Percentiles rank a stretch among this genome's conserved stretches.
Conservation (phyloP, 2,113 vertebrate species). For the Gila orcuttii region DNA sequence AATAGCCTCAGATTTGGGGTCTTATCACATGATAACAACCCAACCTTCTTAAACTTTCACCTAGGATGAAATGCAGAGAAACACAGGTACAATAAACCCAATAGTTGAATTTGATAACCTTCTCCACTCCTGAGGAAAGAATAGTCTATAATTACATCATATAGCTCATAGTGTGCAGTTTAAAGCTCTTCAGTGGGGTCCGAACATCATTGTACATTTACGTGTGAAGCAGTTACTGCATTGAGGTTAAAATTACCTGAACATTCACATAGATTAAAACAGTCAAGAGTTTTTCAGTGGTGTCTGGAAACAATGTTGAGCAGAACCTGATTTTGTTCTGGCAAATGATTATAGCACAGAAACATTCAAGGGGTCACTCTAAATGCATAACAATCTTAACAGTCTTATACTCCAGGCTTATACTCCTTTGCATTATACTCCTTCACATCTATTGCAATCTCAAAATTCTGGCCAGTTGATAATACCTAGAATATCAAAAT, state of each 20-base stretch:
- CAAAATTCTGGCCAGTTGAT: too few species aligned
- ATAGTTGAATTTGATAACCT: conserved; percentile 16
- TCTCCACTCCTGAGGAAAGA: background rate
- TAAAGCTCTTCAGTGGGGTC: conserved; percentile 9
- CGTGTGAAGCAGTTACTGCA: background rate
- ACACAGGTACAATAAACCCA: background rate
- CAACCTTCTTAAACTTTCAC: conserved; percentile 4
- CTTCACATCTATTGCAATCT: too few species aligned
- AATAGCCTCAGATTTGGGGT: background rate
- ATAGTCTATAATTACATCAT: conserved; percentile 20
- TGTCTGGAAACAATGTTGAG: conserved; percentile 11
- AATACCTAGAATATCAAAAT: too few species aligned
- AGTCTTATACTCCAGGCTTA: too few species aligned
- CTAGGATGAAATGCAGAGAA: conserved; percentile 28
- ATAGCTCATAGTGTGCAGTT: conserved; percentile 9
- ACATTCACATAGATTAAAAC: conserved; percentile 11
- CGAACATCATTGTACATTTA: conserved; percentile 11
- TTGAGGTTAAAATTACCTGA: conserved; percentile 15
- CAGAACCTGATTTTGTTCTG: background rate
- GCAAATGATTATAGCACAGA: background rate
- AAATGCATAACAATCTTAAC: too few species aligned
- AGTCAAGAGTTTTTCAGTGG: background rate
- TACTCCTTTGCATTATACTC: too few species aligned
- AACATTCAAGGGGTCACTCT: background rate
- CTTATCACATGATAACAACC: background rate